phyloP scores from a whole-genome alignment of 2,888 invertebrate species.

The Tetanocera ferruginea region DNA sequence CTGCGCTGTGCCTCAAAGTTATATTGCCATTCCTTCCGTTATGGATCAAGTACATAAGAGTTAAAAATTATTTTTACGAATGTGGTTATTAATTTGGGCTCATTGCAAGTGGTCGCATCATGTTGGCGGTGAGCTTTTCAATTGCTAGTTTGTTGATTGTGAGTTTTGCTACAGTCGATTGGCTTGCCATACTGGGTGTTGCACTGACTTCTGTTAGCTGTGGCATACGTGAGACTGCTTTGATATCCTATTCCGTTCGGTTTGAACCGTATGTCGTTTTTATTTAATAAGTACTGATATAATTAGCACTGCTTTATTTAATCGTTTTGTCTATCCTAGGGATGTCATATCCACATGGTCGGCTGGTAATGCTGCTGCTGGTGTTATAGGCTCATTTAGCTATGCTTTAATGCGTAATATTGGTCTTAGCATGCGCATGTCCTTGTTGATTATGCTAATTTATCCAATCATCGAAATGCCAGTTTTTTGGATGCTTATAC shows the following conservation, averaged over 20 bases:
- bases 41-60: constrained; percentile 74
- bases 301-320: neutral
- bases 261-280: constrained; percentile 74
- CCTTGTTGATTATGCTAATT: constrained; percentile 80
- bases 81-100: neutral
- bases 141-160: constrained; percentile 78
- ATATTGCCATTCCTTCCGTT: constrained; percentile 80
- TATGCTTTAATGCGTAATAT: constrained; percentile 79
- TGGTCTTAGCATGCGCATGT: constrained; percentile 73
- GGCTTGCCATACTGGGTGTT: constrained; percentile 79
- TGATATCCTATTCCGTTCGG: constrained; percentile 79
- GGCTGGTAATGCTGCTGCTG: constrained; percentile 87
- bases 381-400: constrained; percentile 82
- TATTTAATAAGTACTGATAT: neutral
- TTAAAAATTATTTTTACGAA: neutral
- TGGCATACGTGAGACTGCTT: constrained; percentile 85
- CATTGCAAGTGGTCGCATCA: constrained; percentile 73
- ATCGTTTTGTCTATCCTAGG: constrained; percentile 57
- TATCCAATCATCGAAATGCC: constrained; percentile 78
- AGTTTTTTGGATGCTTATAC: constrained; percentile 71
- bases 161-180: constrained; percentile 74
- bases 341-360: constrained; percentile 87
- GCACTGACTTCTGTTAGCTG: constrained; percentile 80
- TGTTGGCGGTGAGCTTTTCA: constrained; percentile 72
- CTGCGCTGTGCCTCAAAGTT: constrained; percentile 79